A percentile compares a stretch with the other conserved stretches of the same genome.
phyloP scores from a whole-genome alignment of 2,113 vertebrate species.

The Bubo scandiacus region DNA sequence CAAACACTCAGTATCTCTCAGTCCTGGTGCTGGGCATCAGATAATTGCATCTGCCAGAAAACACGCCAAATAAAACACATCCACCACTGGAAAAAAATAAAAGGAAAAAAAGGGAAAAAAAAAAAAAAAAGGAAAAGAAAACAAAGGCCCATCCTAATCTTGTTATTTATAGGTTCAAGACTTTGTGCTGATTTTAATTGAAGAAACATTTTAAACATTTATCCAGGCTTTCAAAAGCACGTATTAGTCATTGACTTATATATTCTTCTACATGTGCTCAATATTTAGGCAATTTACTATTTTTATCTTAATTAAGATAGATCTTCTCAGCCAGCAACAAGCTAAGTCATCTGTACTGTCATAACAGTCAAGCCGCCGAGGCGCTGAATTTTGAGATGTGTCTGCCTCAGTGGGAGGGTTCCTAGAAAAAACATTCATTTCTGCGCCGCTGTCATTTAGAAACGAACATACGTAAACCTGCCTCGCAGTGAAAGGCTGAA shows the following conservation, averaged over 20 bases:
- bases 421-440: slow-evolving; percentile 42
- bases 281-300: slow-evolving; percentile 80
- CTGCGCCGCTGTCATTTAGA: not conserved
- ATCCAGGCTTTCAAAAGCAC: slow-evolving; percentile 70
- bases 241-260: slow-evolving; percentile 77
- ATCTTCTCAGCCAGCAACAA: slow-evolving; percentile 69
- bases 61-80: not conserved
- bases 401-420: slow-evolving; percentile 52
- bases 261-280: slow-evolving; percentile 75
- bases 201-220: slow-evolving; percentile 74
- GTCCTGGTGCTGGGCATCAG: not conserved
- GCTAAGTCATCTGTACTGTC: slow-evolving; percentile 66
- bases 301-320: slow-evolving; percentile 79
- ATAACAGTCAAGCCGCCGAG: slow-evolving; percentile 42
- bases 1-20: fast-evolving
- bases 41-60: not conserved
- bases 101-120: too few relatives aligned
- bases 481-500: not conserved
- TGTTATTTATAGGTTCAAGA: slow-evolving; percentile 70
- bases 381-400: slow-evolving; percentile 46
- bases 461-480: not conserved
- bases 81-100: not conserved
- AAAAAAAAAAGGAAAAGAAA: not conserved
- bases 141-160: slow-evolving; percentile 22
- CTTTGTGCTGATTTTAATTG: slow-evolving; percentile 68